These are phyloP conservation scores for Chloroceryle amazona DNA, from an alignment of 2,797 vertebrate species.

Conservation along the genomic window DNA sequence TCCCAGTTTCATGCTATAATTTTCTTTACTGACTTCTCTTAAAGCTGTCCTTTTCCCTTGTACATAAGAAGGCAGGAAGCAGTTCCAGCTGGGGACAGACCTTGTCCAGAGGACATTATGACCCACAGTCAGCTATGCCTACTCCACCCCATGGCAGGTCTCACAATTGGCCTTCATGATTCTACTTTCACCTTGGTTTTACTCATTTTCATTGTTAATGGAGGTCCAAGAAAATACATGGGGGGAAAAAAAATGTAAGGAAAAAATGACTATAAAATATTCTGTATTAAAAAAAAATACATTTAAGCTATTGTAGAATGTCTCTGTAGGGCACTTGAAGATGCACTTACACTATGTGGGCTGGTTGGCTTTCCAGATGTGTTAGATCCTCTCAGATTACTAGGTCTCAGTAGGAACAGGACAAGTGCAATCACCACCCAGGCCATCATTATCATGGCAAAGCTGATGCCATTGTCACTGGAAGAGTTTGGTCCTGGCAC, in stretches of 20 bases:
- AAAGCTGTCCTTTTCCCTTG: background rate
- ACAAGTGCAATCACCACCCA: slow-evolving; percentile 92
- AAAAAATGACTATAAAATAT: background rate
- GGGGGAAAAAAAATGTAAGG: background rate
- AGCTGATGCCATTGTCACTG: slow-evolving; percentile 84
- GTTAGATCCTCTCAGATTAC: slow-evolving; percentile 87
- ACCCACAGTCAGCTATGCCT: background rate
- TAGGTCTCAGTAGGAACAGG: slow-evolving; percentile 92
- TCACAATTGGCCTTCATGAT: background rate
- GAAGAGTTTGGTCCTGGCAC: slow-evolving; percentile 92
- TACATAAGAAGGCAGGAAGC: background rate
- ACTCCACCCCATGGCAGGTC: background rate
- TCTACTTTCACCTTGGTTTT: background rate
- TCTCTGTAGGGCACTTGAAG: background rate
- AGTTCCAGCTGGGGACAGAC: background rate
- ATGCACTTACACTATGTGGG: slow-evolving; percentile 88
- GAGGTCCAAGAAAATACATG: background rate
- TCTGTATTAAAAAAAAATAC: background rate
- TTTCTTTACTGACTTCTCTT: background rate
- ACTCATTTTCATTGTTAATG: background rate
- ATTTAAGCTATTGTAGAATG: background rate
- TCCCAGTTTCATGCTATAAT: background rate
- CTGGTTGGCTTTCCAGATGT: slow-evolving; percentile 86
- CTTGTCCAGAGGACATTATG: background rate
- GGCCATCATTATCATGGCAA: slow-evolving; percentile 93